phyloP scores from a whole-genome alignment of 2,113 vertebrate genomes.

The Eubucco bourcierii region DNA sequence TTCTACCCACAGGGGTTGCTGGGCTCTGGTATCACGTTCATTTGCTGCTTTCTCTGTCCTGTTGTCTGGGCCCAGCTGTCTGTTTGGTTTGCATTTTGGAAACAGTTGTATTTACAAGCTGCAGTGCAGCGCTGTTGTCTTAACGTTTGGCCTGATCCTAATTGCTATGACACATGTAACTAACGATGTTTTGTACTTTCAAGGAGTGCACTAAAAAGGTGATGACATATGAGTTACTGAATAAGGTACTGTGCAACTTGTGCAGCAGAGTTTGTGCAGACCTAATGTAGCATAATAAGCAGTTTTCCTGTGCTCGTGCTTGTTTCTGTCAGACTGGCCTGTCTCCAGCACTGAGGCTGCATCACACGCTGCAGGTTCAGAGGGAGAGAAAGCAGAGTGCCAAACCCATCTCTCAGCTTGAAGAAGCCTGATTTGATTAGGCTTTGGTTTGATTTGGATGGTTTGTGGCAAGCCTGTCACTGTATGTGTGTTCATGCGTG shows the following conservation, averaged over 20 bases:
- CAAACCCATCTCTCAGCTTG: neutral
- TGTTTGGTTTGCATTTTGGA: neutral
- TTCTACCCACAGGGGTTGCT: neutral
- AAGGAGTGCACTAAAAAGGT: slow-evolving; percentile 29
- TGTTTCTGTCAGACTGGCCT: neutral
- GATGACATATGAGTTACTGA: slow-evolving; percentile 25
- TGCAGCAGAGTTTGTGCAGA: slow-evolving; percentile 31
- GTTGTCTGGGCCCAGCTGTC: neutral
- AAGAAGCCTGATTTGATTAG: neutral
- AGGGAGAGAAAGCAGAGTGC: neutral
- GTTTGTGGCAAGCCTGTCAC: neutral
- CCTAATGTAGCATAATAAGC: neutral
- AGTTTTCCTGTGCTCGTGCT: neutral
- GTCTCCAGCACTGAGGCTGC: neutral
- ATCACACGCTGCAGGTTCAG: neutral
- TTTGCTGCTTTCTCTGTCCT: neutral
- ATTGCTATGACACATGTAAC: slow-evolving; percentile 17
- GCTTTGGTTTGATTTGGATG: neutral
- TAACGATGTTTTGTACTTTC: neutral
- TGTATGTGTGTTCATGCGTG: neutral
- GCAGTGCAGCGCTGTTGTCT: neutral
- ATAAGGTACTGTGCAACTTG: slow-evolving; percentile 22
- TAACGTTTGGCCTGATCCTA: neutral
- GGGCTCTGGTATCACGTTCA: neutral
- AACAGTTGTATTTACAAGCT: neutral